These are phyloP conservation scores for Leptobrachium leishanense DNA, from an alignment of 2,113 vertebrate genomes.

Conservation along the genomic window DNA sequence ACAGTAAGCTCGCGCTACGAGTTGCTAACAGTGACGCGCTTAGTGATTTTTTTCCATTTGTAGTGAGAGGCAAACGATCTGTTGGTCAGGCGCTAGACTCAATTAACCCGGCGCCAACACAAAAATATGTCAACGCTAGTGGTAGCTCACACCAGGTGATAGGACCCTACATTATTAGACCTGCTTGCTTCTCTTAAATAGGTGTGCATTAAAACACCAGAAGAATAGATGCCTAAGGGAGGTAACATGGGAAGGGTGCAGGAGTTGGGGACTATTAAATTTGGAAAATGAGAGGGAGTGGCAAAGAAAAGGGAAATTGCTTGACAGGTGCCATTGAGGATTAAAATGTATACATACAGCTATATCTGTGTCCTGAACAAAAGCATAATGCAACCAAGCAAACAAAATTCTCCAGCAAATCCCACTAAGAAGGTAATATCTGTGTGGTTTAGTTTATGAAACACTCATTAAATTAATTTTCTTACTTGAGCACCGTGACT, in stretches of 20 bases:
- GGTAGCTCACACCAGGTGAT: too few relatives aligned
- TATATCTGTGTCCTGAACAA: neutral
- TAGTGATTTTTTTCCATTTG: too few relatives aligned
- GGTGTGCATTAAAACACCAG: too few relatives aligned
- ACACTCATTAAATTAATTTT: neutral
- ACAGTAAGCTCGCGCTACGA: too few relatives aligned
- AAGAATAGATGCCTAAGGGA: constrained; percentile 28
- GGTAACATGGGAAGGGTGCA: constrained; percentile 23
- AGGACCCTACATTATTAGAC: too few relatives aligned
- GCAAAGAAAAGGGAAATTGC: neutral
- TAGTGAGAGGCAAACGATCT: too few relatives aligned
- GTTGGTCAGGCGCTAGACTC: too few relatives aligned
- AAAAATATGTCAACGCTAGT: too few relatives aligned
- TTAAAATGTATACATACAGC: neutral
- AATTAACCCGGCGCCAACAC: too few relatives aligned
- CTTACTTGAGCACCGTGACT: neutral
- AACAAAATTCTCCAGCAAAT: neutral
- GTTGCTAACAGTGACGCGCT: too few relatives aligned
- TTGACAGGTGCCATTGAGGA: constrained; percentile 26
- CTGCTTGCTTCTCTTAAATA: too few relatives aligned
- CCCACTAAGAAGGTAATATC: neutral
- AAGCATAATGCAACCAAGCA: neutral
- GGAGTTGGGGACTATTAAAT: constrained; percentile 11
- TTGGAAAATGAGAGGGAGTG: constrained; percentile 29
- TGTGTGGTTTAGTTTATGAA: neutral